Evolutionary conservation across 1,140 invertebrate genomes (phyloP).

Genomic region (Daktulosphaira vitifoliae): DNA sequence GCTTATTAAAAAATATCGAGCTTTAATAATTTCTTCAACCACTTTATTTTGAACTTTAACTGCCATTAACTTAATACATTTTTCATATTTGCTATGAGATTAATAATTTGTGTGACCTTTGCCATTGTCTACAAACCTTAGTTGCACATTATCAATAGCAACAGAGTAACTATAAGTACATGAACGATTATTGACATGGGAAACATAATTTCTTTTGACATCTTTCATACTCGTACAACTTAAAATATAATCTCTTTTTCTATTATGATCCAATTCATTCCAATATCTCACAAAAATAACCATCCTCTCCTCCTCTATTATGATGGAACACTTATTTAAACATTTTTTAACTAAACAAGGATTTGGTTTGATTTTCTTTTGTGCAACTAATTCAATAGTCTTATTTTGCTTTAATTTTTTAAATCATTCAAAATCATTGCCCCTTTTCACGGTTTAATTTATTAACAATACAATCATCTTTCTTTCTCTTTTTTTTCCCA

Average conservation of each 20-base stretch:
- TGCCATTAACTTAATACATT: conserved; percentile 40
- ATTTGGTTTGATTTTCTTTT: no score
- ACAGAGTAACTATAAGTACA: background rate
- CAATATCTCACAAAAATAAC: background rate
- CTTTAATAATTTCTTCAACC: conserved; percentile 40
- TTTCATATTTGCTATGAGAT: conserved; percentile 41
- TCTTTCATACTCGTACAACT: background rate
- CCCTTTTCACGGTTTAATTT: no score
- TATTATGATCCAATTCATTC: background rate
- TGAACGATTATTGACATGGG: background rate
- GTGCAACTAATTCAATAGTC: no score
- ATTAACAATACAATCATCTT: no score
- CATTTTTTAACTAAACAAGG: no score
- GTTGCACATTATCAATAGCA: background rate
- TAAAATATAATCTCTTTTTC: background rate
- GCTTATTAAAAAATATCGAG: conserved; percentile 42
- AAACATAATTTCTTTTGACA: background rate
- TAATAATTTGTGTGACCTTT: conserved; percentile 40
- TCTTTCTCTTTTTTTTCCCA: no score
- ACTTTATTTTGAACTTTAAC: conserved; percentile 36
- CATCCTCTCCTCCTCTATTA: background rate
- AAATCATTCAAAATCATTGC: no score
- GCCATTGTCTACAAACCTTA: conserved; percentile 34
- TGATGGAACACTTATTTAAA: background rate
- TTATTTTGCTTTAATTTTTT: no score